A percentile compares a stretch with the other conserved stretches of the same genome.
phyloP scores from a whole-genome alignment of 2,888 invertebrate species.

The Pilophorus perplexus region DNA sequence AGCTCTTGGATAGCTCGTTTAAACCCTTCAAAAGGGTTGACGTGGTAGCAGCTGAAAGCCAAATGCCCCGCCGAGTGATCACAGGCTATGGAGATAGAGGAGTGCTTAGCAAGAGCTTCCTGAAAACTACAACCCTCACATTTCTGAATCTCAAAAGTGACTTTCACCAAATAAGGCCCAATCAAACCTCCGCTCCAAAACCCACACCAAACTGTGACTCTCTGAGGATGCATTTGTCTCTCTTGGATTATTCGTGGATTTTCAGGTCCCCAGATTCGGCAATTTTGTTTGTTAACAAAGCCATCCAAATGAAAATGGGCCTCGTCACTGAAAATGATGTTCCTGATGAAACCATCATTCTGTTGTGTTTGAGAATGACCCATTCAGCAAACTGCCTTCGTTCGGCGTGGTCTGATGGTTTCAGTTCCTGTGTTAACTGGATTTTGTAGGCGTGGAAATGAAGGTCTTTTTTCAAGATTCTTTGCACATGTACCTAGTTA shows the following conservation, averaged over 20 bases:
- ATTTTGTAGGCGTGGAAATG: conserved; percentile 5
- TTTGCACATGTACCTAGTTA: no score
- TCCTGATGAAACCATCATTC: no score
- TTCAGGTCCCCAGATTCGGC: not conserved
- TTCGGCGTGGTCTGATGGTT: not conserved
- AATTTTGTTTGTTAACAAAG: not conserved
- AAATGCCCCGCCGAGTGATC: no score
- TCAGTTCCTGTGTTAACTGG: conserved; percentile 10
- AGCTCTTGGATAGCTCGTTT: no score
- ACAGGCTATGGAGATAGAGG: no score
- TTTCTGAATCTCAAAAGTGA: no score
- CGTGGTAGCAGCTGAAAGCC: no score
- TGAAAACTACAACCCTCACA: no score
- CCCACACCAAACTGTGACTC: not conserved
- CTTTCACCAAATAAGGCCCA: not conserved
- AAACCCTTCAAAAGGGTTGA: no score
- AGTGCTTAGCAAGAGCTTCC: no score
- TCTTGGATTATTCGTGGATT: not conserved
- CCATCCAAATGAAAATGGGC: not conserved
- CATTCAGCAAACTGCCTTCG: conserved; percentile 1
- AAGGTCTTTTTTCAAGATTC: conserved; percentile 11
- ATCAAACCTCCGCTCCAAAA: not conserved
- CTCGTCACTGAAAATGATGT: conserved; percentile 3
- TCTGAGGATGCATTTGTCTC: not conserved
- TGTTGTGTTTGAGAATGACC: no score